phyloP scores from a whole-genome alignment of 1,140 invertebrate genomes.

The Heterodera carotae region DNA sequence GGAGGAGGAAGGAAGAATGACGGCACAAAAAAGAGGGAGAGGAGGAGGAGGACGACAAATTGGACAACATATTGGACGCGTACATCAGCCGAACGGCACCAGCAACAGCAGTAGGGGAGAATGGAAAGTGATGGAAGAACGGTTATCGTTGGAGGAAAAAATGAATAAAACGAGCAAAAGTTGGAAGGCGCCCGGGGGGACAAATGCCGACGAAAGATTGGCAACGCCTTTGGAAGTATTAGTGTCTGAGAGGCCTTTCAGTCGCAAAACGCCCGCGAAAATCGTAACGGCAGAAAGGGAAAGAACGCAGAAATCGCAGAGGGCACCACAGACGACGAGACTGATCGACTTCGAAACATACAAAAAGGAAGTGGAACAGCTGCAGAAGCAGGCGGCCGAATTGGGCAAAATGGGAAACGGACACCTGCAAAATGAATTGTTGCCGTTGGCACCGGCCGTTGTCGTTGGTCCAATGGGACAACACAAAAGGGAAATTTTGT shows the following conservation, averaged over 20 bases:
- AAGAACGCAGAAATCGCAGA: background rate
- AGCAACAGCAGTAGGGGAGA: background rate
- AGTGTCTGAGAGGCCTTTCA: background rate
- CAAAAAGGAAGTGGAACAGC: slow-evolving; percentile 41
- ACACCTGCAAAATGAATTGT: background rate
- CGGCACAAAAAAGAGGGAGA: background rate
- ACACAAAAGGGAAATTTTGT: background rate
- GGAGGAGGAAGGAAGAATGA: slow-evolving; percentile 29
- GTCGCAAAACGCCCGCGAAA: background rate
- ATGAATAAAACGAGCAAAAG: slow-evolving; percentile 3
- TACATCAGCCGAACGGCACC: background rate
- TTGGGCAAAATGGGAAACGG: background rate
- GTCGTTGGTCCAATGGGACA: slow-evolving; percentile 14
- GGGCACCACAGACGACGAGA: slow-evolving; percentile 20
- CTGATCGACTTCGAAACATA: slow-evolving; percentile 54
- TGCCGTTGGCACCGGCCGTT: slow-evolving; percentile 41
- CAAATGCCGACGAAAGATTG: background rate
- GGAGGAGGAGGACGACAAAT: background rate
- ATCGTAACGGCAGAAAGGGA: slow-evolving; percentile 15
- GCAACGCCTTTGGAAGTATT: background rate
- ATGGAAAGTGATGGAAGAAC: background rate
- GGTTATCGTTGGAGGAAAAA: background rate
- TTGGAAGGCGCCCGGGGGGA: slow-evolving; percentile 1
- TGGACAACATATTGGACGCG: too few species aligned
- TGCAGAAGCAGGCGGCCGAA: slow-evolving; percentile 45